phyloP scores from a whole-genome alignment of 2,888 invertebrate genomes.

The Agonopterix subpropinquella region DNA sequence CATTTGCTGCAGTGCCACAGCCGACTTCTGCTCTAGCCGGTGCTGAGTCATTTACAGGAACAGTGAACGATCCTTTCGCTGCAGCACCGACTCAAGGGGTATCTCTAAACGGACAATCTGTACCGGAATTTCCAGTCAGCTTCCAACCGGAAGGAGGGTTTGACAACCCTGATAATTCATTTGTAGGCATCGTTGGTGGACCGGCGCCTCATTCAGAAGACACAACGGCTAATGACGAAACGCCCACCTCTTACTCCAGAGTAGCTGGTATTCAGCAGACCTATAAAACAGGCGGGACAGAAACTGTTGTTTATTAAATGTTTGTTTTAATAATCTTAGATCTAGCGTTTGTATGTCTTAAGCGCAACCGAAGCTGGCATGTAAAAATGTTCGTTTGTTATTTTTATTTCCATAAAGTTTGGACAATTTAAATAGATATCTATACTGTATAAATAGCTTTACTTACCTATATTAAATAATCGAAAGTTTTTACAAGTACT shows the following conservation, averaged over 20 bases:
- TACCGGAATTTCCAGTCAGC: constrained; percentile 30
- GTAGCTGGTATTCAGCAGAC: constrained; percentile 56
- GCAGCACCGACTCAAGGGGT: constrained; percentile 28
- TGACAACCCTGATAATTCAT: constrained; percentile 35
- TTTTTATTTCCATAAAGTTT: too few species aligned
- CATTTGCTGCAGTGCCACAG: constrained; percentile 36
- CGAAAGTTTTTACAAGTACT: too few species aligned
- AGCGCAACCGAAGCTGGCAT: too few species aligned
- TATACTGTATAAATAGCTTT: too few species aligned
- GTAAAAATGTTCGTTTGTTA: too few species aligned
- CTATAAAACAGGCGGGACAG: constrained; percentile 50
- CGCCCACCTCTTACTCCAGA: constrained; percentile 48
- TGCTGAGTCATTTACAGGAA: constrained; percentile 35
- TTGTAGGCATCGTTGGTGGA: constrained; percentile 33
- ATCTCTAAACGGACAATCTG: constrained; percentile 28
- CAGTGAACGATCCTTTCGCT: constrained; percentile 28
- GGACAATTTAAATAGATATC: too few species aligned
- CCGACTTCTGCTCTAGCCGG: constrained; percentile 35
- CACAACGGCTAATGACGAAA: constrained; percentile 30
- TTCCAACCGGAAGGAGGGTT: constrained; percentile 29
- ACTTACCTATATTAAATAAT: too few species aligned
- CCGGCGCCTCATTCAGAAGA: constrained; percentile 22
- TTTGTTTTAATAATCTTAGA: constrained; percentile 7
- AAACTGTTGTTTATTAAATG: constrained; percentile 47
- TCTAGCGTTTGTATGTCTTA: too few species aligned